Percentiles rank a stretch among this genome's conserved stretches.
phyloP scores from a whole-genome alignment of 2,888 invertebrate species.

The Heteropelma amictum region DNA sequence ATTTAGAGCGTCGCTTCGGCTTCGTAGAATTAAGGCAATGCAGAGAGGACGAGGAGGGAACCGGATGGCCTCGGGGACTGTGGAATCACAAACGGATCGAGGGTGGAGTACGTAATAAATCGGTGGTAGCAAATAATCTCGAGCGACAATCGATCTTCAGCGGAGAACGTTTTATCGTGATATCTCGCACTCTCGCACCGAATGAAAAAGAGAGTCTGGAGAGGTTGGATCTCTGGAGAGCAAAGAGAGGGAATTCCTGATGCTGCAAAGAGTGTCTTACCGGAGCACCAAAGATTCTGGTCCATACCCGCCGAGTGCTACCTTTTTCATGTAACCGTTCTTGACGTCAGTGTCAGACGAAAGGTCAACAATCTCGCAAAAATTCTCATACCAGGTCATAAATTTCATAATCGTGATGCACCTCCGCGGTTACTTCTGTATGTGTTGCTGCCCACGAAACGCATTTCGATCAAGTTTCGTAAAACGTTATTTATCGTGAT shows the following conservation, averaged over 20 bases:
- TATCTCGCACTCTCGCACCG: slow-evolving; percentile 60
- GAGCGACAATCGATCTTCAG: slow-evolving; percentile 70
- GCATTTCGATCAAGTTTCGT: slow-evolving; percentile 46
- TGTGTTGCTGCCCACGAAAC: slow-evolving; percentile 9
- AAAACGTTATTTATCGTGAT: slow-evolving; percentile 2
- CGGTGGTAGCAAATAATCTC: slow-evolving; percentile 67
- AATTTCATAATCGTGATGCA: slow-evolving; percentile 54
- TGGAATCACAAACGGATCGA: slow-evolving; percentile 56
- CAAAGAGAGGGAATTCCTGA: slow-evolving; percentile 37
- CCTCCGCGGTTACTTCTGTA: slow-evolving; percentile 3
- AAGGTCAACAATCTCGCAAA: slow-evolving; percentile 44
- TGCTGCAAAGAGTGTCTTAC: slow-evolving; percentile 34
- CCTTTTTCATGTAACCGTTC: slow-evolving; percentile 53
- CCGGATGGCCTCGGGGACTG: slow-evolving; percentile 47
- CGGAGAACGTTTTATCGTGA: slow-evolving; percentile 67
- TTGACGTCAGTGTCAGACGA: slow-evolving; percentile 43
- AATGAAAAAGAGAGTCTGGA: slow-evolving; percentile 3
- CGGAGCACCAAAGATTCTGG: slow-evolving; percentile 56
- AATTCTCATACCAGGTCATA: slow-evolving; percentile 44
- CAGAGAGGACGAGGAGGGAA: slow-evolving; percentile 24
- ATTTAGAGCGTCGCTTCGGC: slow-evolving; percentile 46
- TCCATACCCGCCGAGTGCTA: slow-evolving; percentile 60
- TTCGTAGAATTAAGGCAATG: slow-evolving; percentile 47
- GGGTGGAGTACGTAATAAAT: slow-evolving; percentile 62
- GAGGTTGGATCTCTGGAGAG: slow-evolving; percentile 15